Conservation (phyloP, 2,113 vertebrate genomes). For the Tursiops truncatus region DNA sequence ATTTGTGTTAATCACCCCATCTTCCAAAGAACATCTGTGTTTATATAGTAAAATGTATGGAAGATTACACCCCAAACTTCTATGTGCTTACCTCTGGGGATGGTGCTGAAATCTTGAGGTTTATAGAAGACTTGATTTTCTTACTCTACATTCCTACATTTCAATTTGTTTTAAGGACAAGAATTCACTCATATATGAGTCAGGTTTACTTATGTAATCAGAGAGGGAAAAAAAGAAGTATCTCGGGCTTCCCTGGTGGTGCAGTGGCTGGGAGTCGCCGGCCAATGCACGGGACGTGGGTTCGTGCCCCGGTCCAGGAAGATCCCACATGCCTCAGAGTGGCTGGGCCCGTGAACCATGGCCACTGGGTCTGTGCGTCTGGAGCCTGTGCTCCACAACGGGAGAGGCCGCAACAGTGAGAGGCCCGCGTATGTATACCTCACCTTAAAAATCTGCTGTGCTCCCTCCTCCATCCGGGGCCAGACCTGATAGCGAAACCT, state of each 20-base stretch:
- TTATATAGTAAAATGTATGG: background rate
- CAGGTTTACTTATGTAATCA: background rate
- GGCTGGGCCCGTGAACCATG: rapidly evolving
- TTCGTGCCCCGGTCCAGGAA: too few species aligned
- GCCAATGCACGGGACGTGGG: too few species aligned
- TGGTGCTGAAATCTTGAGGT: background rate
- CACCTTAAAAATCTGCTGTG: slow-evolving; percentile 99
- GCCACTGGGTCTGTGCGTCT: too few species aligned
- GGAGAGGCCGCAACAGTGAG: too few species aligned
- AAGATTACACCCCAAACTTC: background rate
- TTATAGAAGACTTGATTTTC: background rate
- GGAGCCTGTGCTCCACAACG: too few species aligned
- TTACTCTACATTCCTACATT: background rate
- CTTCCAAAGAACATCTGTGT: background rate
- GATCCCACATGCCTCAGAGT: too few species aligned
- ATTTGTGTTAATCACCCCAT: background rate
- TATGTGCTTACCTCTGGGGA: background rate
- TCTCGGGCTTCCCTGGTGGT: background rate
- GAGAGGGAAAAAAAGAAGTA: background rate
- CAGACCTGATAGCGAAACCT: slow-evolving; percentile 99
- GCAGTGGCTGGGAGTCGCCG: too few species aligned
- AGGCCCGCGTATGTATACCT: background rate
- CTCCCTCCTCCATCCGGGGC: slow-evolving; percentile 99
- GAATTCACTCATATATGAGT: background rate
- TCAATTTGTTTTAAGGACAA: slow-evolving; percentile 18